Conservation (phyloP, 2,113 vertebrate genomes). For the Galbula dea region DNA sequence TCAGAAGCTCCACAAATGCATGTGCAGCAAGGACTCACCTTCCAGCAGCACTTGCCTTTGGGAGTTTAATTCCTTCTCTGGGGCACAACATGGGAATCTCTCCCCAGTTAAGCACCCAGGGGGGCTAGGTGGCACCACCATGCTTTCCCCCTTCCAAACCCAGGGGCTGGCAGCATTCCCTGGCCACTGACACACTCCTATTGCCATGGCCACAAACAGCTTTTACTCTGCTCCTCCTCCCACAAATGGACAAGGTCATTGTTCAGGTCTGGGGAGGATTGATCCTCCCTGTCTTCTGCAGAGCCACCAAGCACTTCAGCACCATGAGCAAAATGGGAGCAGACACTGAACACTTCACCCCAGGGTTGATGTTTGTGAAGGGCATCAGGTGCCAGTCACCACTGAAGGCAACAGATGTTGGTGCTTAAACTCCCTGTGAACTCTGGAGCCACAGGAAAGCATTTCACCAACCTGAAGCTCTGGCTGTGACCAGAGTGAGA, state of each 20-base stretch:
- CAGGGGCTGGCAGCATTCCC: not conserved
- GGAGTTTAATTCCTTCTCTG: not conserved
- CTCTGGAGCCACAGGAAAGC: not conserved
- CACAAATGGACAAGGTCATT: not conserved
- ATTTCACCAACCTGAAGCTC: not conserved
- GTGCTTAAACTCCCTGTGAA: not conserved
- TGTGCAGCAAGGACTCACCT: not conserved
- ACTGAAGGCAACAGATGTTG: not conserved
- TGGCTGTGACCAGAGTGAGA: rapidly evolving
- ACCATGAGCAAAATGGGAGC: not conserved
- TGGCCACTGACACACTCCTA: not conserved
- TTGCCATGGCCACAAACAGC: not conserved
- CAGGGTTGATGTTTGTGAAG: not conserved
- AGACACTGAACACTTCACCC: not conserved
- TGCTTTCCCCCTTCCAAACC: not conserved
- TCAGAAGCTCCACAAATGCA: not conserved
- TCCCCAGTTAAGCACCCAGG: not conserved
- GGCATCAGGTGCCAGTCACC: not conserved
- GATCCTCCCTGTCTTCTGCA: rapidly evolving
- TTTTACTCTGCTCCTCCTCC: not conserved
- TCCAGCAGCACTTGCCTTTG: not conserved
- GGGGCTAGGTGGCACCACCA: not conserved
- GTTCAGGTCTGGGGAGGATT: not conserved
- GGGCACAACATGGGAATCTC: not conserved
- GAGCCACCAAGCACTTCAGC: not conserved